Base-by-base conservation (phyloP, 2,797 vertebrate genomes). In the Poecilia velifera region DNA sequence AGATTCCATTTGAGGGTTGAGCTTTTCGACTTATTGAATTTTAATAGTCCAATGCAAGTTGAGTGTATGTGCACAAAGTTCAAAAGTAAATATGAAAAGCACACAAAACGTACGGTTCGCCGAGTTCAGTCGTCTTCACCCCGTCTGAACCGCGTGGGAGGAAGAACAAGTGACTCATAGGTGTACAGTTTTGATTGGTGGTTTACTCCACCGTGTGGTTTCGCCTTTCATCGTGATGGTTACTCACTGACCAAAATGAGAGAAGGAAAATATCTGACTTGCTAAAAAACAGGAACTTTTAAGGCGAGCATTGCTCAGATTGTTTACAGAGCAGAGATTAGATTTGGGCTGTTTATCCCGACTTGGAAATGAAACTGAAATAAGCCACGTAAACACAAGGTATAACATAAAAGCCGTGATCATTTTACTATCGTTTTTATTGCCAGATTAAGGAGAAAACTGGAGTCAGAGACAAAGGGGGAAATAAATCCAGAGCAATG, bases 91-190 rank as follows among this genome's bases (percentile, higher is more conserved):
- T 68, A 13, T 41, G 10, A 41, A 68, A 25, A 68, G 9, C 64
- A 39, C 25, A 39, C 16, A 25, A 68, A 68, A 36, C 22, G 20
- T 41, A 41, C 3, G 8, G 22, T 71, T 80, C 78, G 72, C 84
- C 53, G 62, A 86, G 83, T 72, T 84, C 74, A 76, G 39, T 74
- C 10, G n/a, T 62, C 73, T 77, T 89, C 47, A 85, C 85, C 79
- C 79, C 71, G 2, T 53, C 74, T 90, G 86, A 94, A 92, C 92
- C 79, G 70, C 62, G 91, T 80, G 77, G 88, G 87, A 80, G 80
- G 82, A 84, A 81, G 72, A 83, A 79, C 20, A 28, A 77, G 39
- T 89, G 92, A 92, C 82, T 93, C 91, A 92, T 72, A 31, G 4
- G 14, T 71, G 71, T 82, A 70, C 72, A 49, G 84, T 71, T 89